These are phyloP conservation scores for Orthonevra nobilis DNA, from an alignment of 2,888 invertebrate genomes.

Conservation along the genomic window DNA sequence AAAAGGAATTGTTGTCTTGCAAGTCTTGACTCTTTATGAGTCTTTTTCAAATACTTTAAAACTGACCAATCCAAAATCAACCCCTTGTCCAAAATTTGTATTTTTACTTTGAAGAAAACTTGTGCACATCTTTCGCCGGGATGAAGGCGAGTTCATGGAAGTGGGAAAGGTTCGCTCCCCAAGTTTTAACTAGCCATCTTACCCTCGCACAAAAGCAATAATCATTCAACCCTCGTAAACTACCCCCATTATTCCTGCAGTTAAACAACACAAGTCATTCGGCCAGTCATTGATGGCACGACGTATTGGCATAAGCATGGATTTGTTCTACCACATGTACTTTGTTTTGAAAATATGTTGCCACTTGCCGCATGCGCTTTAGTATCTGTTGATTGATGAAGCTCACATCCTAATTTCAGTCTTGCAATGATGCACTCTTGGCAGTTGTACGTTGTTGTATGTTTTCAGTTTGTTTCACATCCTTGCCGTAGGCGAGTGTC, in stretches of 20 bases:
- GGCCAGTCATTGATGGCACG: not conserved
- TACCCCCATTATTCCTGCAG: slow-evolving; percentile 30
- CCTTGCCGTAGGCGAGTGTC: slow-evolving; percentile 37
- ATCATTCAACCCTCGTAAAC: slow-evolving; percentile 43
- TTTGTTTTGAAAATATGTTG: slow-evolving; percentile 61
- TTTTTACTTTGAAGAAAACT: no score
- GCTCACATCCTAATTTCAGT: slow-evolving; percentile 1
- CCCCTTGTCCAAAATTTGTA: no score
- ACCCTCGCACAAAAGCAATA: no score
- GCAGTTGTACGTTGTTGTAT: slow-evolving; percentile 18
- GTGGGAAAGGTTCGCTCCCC: no score
- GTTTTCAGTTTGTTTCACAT: slow-evolving; percentile 45
- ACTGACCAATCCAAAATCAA: no score
- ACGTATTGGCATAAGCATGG: slow-evolving; percentile 8
- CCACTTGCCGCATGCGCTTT: slow-evolving; percentile 64
- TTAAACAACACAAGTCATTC: slow-evolving; percentile 17
- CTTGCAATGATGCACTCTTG: slow-evolving; percentile 47
- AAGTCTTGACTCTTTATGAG: no score
- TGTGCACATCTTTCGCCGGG: no score
- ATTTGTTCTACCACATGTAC: slow-evolving; percentile 25
- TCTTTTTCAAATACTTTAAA: no score
- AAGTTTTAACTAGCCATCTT: no score
- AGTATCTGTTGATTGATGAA: slow-evolving; percentile 45
- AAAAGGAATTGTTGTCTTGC: no score
- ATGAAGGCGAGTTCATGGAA: no score